Conservation (phyloP, 2,113 vertebrate species). For the Macrotis lagotis region DNA sequence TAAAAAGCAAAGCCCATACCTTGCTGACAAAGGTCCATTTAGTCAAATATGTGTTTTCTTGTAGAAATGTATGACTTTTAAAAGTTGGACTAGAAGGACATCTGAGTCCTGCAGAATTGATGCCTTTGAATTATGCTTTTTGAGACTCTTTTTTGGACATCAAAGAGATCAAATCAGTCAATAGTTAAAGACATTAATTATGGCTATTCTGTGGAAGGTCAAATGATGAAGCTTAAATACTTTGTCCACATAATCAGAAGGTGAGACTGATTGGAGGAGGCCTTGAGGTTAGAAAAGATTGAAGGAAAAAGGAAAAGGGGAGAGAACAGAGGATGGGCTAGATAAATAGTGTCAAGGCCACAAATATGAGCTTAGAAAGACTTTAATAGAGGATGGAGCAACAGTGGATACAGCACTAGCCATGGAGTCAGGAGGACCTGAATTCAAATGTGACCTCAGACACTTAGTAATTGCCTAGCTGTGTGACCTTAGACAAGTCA, state of each 20-base stretch:
- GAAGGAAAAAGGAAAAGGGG: background rate
- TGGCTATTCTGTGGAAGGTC: background rate
- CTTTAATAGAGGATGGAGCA: background rate
- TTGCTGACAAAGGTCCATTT: background rate
- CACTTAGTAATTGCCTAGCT: too few relatives aligned
- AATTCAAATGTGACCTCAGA: too few relatives aligned
- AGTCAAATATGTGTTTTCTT: too few relatives aligned
- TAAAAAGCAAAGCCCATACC: background rate
- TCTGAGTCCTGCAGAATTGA: background rate
- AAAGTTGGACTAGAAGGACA: background rate
- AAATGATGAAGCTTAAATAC: background rate
- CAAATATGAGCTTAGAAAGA: too few relatives aligned
- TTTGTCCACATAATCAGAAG: background rate
- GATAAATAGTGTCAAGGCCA: too few relatives aligned
- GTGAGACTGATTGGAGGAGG: background rate
- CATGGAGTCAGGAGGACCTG: too few relatives aligned
- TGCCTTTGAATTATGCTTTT: background rate
- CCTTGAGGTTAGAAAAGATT: background rate
- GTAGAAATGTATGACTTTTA: background rate
- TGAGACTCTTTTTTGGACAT: background rate
- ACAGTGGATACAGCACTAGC: too few relatives aligned
- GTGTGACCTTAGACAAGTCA: too few relatives aligned
- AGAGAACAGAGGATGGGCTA: background rate
- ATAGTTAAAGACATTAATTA: background rate
- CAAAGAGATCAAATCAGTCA: background rate